Conservation (phyloP, 2,888 invertebrate genomes). For the Lottia gigantea region DNA sequence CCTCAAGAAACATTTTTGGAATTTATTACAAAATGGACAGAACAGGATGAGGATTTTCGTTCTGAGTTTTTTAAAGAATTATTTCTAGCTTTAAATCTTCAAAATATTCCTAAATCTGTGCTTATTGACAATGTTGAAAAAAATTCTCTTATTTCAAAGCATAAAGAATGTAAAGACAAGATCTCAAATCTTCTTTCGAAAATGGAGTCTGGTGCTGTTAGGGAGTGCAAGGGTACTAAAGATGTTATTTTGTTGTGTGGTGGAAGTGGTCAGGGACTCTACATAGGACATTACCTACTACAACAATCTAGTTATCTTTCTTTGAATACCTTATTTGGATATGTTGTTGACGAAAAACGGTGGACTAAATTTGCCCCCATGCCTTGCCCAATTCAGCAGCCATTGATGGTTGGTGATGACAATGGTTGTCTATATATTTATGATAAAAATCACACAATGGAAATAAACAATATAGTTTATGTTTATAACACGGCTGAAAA, state of each 20-base stretch:
- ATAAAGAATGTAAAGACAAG: slow-evolving; percentile 36
- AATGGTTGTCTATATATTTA: slow-evolving; percentile 40
- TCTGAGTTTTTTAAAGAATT: slow-evolving; percentile 38
- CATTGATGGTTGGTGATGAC: slow-evolving; percentile 37
- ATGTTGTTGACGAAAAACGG: slow-evolving; percentile 44
- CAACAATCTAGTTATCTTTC: slow-evolving; percentile 40
- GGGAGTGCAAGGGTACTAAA: slow-evolving; percentile 31
- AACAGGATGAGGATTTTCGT: slow-evolving; percentile 37
- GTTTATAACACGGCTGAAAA: slow-evolving; percentile 39
- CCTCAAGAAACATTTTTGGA: slow-evolving; percentile 43
- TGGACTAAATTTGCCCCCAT: slow-evolving; percentile 52
- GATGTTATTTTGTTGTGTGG: slow-evolving; percentile 48
- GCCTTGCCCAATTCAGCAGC: slow-evolving; percentile 43
- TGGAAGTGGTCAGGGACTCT: slow-evolving; percentile 41
- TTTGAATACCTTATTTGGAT: slow-evolving; percentile 44
- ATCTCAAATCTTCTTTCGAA: background rate
- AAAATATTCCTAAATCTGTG: slow-evolving; percentile 32
- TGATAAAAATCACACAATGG: slow-evolving; percentile 26
- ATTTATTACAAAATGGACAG: slow-evolving; percentile 48
- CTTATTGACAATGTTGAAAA: slow-evolving; percentile 39
- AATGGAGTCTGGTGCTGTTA: slow-evolving; percentile 34
- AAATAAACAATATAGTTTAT: slow-evolving; percentile 17
- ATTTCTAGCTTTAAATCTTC: slow-evolving; percentile 45
- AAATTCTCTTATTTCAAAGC: slow-evolving; percentile 31
- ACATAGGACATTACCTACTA: slow-evolving; percentile 40